Base-by-base conservation (phyloP, 2,888 invertebrate genomes). In the Rhamnusium bicolor region DNA sequence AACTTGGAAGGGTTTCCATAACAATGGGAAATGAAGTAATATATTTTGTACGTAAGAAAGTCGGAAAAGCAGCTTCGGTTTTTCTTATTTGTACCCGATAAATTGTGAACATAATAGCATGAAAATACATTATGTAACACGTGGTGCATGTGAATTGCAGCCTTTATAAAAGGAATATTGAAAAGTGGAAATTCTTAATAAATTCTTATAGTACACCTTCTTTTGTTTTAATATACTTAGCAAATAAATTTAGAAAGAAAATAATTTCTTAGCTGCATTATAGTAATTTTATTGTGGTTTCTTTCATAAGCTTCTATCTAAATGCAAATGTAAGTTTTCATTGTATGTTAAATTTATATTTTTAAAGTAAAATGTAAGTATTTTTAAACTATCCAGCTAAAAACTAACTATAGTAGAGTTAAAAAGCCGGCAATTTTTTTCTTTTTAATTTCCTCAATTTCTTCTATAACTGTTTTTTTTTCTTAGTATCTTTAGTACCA, bases 51-150 rank as follows among this genome's bases (percentile, higher is more conserved):
- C 65, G 63, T 68, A 67, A 75, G 77, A 72, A 75, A 75, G 74
- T 69, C 71, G 68, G 71, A 69, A 74, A 68, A 65, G 70, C 69
- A 51, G 66, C 54, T 56, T 67, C 61, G 69, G 65, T 80, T 79
- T 77, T 77, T 76, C 77, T 77, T 76, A 77, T 78, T 78, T 68
- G 67, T 51, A 51, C 61, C 53, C 79, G 75, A 81, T 80, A 80
- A 81, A 80, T 80, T 80, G 72, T 67, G 74, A 77, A 76, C 73
- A 78, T 80, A 81, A 81, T 78, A 71, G 80, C 76, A 71, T 73
- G 77, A 74, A 79, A 78, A 80, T 81, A 80, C 80, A 80, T 81
- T 80, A 80, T 76, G 81, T 80, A 81, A 76, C 81, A 81, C 80
- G 81, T 80, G 81, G 78, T 67, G 77, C 77, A 72, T 75, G 75